Evolutionary conservation across 2,113 vertebrate genomes (phyloP).

Genomic region (Halcyon senegalensis): DNA sequence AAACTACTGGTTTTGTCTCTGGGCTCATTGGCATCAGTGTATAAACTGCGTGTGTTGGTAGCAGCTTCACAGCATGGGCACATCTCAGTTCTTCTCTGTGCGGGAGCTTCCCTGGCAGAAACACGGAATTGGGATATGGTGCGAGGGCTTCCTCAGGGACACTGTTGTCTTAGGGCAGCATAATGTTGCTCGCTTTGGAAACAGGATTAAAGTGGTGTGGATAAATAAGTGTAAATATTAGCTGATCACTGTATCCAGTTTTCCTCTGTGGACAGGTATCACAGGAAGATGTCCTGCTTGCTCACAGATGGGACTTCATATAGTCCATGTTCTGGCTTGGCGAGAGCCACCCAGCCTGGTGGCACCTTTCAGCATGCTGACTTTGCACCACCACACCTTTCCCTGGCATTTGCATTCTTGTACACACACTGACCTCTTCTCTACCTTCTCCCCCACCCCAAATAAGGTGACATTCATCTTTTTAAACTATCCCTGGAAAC

Average conservation of each 20-base stretch:
- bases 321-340: neutral
- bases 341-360: neutral
- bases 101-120: neutral
- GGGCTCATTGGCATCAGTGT: neutral
- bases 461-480: neutral
- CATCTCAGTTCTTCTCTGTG: neutral
- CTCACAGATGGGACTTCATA: rapidly evolving
- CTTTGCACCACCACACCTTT: neutral
- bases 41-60: neutral
- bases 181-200: neutral
- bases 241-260: neutral
- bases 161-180: neutral
- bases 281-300: neutral
- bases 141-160: neutral
- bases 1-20: neutral
- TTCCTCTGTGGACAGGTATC: neutral
- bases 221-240: neutral
- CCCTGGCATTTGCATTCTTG: neutral
- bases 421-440: neutral
- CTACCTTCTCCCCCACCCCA: neutral
- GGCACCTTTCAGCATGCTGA: neutral
- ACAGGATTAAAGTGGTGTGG: neutral
- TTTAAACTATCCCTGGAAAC: neutral
- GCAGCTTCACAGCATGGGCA: neutral
- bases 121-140: rapidly evolving